Conservation (phyloP, 1,140 invertebrate species). For the Eueides isabella region DNA sequence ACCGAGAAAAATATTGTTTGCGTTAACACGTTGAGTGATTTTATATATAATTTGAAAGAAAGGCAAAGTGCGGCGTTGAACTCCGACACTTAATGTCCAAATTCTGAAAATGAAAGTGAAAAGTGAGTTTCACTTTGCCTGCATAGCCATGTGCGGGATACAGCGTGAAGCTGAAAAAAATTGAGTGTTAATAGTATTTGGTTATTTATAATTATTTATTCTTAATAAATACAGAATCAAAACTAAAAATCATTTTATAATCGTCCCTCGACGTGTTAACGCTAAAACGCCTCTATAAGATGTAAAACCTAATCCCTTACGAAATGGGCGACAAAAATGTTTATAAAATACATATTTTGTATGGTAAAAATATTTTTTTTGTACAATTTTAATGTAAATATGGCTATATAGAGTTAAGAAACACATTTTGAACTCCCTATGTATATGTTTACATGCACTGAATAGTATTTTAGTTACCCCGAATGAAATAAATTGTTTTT, state of each 20-base stretch:
- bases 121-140: too few species aligned
- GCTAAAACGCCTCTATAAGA: not conserved
- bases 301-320: not conserved
- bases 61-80: too few species aligned
- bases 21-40: not conserved
- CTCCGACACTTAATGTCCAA: too few species aligned
- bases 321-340: not conserved
- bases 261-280: not conserved
- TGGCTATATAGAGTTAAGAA: conserved; percentile 14
- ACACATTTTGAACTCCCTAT: conserved; percentile 23
- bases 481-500: conserved; percentile 64
- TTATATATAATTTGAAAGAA: not conserved
- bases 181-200: too few species aligned
- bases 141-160: too few species aligned
- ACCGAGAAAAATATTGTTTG: conserved; percentile 47
- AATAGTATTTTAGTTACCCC: conserved; percentile 39
- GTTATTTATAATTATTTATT: too few species aligned
- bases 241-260: not conserved
- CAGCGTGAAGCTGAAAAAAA: too few species aligned
- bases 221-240: too few species aligned
- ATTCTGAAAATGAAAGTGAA: too few species aligned
- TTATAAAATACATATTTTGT: not conserved
- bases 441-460: conserved; percentile 41
- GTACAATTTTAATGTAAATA: not conserved
- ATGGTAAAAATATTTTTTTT: not conserved